Base-by-base conservation (phyloP, 2,113 vertebrate species). In the Cavia porcellus region DNA sequence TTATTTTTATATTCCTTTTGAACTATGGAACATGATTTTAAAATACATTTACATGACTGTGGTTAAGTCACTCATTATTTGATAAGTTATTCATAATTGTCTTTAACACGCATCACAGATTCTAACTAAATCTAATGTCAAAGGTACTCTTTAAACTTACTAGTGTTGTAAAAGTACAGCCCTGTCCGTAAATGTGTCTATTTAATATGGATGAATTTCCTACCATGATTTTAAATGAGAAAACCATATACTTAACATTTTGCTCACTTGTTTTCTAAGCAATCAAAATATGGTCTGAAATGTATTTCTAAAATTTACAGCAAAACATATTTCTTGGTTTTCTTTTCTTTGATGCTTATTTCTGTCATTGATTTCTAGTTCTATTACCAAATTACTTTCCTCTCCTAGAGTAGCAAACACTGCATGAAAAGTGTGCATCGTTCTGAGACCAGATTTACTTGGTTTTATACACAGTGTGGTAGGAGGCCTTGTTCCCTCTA, bases 321-420 rank as follows among this genome's bases (percentile, higher is more conserved):
- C 7, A 42, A 84, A 95, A 88, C 79, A 6, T 1, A 62, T 66
- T 68, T 47, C 24, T 70, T 19, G 22, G 30, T 32, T 83, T 96
- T 86, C 57, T 81, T 96, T 86, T 86, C 55, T 94, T 82, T 90
- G 64, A 84, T 80, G 80, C 38, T 96, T 96, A 91, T 11, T 84
- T 9, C 35, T 90, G 79, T 94, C 42, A 88, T 50, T 13, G 22
- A 77, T 93, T 93, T 82, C 72, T 92, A 32, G 62, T 86, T 96
- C 80, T 90, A 72, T 97, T 96, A 74, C 59, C 5, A 47, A 96
- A 96, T 83, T 89, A 64, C 15, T 90, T 97, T 96, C 32, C 45
- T 28, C 22, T 85, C 20, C 13, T 72, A 22, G 20, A 70, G 62
- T 47, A 86, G 52, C 32, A 32, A 77, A 32, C 52, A 79, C 30